phyloP scores from a whole-genome alignment of 2,113 vertebrate genomes.

The Dromaius novaehollandiae region DNA sequence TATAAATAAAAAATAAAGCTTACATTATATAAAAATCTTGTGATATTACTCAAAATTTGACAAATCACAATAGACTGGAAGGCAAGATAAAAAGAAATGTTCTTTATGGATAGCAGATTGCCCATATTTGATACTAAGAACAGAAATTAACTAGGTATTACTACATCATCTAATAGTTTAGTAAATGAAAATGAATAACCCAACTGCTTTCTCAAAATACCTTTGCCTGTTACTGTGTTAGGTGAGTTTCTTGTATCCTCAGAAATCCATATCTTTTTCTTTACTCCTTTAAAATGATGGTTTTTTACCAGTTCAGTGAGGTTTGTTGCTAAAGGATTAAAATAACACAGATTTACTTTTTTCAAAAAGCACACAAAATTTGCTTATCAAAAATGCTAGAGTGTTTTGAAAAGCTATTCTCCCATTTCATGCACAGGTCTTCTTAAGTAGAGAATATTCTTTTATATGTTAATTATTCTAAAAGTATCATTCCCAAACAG shows the following conservation, averaged over 20 bases:
- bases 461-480: background rate
- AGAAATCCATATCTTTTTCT: slow-evolving; percentile 59
- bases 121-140: background rate
- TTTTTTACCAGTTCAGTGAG: slow-evolving; percentile 45
- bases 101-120: background rate
- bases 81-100: background rate
- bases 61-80: background rate
- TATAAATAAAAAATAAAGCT: slow-evolving; percentile 31
- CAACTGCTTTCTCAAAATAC: background rate
- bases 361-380: background rate
- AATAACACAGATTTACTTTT: background rate
- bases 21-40: background rate
- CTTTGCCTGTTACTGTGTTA: background rate
- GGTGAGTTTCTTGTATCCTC: background rate
- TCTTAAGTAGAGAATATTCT: slow-evolving; percentile 9
- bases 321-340: slow-evolving; percentile 52
- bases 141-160: background rate
- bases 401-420: background rate
- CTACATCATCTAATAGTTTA: background rate
- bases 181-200: background rate
- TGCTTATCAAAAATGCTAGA: background rate
- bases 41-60: background rate
- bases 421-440: background rate
- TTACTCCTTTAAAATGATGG: slow-evolving; percentile 55
- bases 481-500: slow-evolving; percentile 13